These are phyloP conservation scores for Biston betularia DNA, from an alignment of 2,888 invertebrate species.

Conservation along the genomic window DNA sequence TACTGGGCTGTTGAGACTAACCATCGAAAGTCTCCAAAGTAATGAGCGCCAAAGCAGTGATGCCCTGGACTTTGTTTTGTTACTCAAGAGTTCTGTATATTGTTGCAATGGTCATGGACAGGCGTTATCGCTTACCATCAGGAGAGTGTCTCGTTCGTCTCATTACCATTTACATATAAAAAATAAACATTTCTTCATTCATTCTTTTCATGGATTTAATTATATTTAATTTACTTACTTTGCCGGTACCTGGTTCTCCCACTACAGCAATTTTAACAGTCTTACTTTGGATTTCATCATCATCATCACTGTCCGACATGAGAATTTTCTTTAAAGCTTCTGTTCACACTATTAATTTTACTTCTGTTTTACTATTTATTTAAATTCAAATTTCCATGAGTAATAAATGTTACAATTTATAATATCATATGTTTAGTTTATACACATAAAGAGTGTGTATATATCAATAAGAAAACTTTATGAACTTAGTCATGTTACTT, in stretches of 20 bases:
- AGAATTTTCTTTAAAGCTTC: conserved; percentile 32
- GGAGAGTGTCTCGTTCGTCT: too few species aligned
- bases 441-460: not conserved
- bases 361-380: conserved; percentile 19
- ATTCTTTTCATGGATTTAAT: not conserved
- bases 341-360: conserved; percentile 6
- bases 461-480: conserved; percentile 16
- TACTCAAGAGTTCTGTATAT: too few species aligned
- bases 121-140: too few species aligned
- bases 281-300: conserved; percentile 85
- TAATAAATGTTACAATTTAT: not conserved
- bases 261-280: conserved; percentile 92
- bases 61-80: too few species aligned
- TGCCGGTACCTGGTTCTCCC: conserved; percentile 93
- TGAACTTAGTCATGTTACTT: conserved; percentile 20
- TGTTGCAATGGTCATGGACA: too few species aligned
- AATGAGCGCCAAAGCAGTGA: too few species aligned
- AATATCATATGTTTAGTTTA: not conserved
- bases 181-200: too few species aligned
- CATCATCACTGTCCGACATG: conserved; percentile 90
- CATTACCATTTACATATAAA: too few species aligned
- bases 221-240: conserved; percentile 85
- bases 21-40: too few species aligned
- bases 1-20: too few species aligned
- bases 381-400: conserved; percentile 7